phyloP scores from a whole-genome alignment of 2,888 invertebrate species.

The Capitulum mitella region DNA sequence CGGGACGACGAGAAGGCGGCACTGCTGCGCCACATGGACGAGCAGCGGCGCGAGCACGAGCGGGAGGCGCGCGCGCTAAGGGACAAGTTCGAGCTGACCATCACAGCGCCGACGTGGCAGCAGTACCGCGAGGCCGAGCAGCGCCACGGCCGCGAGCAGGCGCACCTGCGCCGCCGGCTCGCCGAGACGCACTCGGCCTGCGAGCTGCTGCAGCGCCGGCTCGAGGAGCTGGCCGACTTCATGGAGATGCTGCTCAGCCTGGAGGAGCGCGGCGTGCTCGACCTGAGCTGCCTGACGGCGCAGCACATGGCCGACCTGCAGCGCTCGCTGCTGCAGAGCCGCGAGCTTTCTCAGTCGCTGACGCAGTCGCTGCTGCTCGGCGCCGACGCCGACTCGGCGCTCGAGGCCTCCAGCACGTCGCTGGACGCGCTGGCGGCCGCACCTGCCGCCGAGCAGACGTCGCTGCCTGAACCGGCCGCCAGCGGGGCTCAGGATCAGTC shows the following conservation, averaged over 20 bases:
- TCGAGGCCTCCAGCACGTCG: background rate
- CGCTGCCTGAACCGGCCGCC: no score
- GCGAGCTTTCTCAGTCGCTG: slow-evolving; percentile 37
- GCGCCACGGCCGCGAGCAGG: background rate
- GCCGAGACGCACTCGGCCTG: slow-evolving; percentile 43
- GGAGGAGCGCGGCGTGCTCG: slow-evolving; percentile 37
- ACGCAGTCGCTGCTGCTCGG: slow-evolving; percentile 37
- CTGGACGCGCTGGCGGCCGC: background rate
- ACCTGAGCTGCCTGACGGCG: slow-evolving; percentile 36
- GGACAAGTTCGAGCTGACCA: background rate
- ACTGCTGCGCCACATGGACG: slow-evolving; percentile 16
- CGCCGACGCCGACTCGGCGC: background rate
- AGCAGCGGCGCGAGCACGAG: slow-evolving; percentile 3
- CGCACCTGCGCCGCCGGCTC: slow-evolving; percentile 35
- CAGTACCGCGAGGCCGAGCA: background rate
- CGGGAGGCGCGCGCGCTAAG: background rate
- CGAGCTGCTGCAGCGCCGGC: slow-evolving; percentile 51
- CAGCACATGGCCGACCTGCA: slow-evolving; percentile 35
- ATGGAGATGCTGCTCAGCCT: slow-evolving; percentile 57
- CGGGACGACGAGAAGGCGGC: background rate
- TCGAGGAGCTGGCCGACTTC: slow-evolving; percentile 60
- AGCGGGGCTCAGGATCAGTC: no score
- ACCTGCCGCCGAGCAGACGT: background rate
- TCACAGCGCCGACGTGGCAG: background rate
- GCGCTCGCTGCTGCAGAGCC: slow-evolving; percentile 36